Evolutionary conservation across 1,140 invertebrate genomes (phyloP).

Genomic region (Ostrea denselamellosa): DNA sequence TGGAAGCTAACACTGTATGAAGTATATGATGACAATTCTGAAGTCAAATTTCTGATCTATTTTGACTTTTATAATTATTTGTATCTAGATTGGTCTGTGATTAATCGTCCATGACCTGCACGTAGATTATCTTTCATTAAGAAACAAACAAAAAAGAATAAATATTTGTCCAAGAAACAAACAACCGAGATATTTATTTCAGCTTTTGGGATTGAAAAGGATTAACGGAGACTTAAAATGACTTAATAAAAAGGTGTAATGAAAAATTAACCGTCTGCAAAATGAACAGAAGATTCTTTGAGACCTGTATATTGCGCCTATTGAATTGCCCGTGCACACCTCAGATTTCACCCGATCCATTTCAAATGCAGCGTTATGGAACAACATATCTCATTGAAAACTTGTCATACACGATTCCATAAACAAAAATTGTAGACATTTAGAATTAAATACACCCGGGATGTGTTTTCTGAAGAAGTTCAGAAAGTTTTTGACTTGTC

Average conservation of each 20-base stretch:
- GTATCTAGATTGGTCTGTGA: neutral
- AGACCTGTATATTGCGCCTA: neutral
- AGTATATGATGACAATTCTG: too few relatives aligned
- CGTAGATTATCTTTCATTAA: neutral
- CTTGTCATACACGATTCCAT: neutral
- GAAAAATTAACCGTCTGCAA: constrained; percentile 14
- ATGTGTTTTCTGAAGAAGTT: constrained; percentile 5
- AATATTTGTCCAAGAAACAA: neutral
- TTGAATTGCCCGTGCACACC: constrained; percentile 3
- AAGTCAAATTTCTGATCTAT: too few relatives aligned
- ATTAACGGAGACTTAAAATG: neutral
- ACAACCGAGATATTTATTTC: neutral
- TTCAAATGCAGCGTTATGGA: constrained; percentile 31
- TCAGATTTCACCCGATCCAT: neutral
- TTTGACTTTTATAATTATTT: neutral
- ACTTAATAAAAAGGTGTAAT: constrained; percentile 7
- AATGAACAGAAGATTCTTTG: constrained; percentile 4
- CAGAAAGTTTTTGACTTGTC: neutral
- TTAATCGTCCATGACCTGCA: neutral
- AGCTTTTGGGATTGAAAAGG: neutral
- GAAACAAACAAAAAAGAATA: neutral
- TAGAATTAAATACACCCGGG: neutral
- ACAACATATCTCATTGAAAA: constrained; percentile 8
- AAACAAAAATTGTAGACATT: constrained; percentile 31
- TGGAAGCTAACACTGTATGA: too few relatives aligned